Evolutionary conservation across 2,113 vertebrate species (phyloP).

Genomic region (Catharus bicknelli): DNA sequence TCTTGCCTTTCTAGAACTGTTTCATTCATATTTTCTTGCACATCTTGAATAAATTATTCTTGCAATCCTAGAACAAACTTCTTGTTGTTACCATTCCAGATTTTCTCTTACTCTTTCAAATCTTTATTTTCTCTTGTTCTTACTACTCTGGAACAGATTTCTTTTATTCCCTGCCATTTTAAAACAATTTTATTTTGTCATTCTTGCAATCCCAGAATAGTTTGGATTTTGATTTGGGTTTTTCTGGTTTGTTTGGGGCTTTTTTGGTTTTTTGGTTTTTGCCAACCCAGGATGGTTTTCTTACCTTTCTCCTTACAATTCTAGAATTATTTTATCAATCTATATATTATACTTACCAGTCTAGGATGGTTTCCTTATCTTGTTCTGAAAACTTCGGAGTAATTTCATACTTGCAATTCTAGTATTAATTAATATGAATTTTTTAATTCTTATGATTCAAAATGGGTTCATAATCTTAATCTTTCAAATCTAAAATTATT

Average conservation of each 20-base stretch:
- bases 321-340: not conserved
- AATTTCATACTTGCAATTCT: accelerated
- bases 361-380: not conserved
- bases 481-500: not conserved
- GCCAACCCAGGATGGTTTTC: not conserved
- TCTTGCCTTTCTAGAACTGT: not conserved
- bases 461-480: not conserved
- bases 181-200: not conserved
- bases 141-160: not conserved
- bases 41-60: not conserved
- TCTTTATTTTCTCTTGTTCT: not conserved
- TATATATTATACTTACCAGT: not conserved
- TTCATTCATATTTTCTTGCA: not conserved
- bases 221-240: not conserved
- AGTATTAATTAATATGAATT: not conserved
- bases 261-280: not conserved
- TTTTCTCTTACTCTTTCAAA: not conserved
- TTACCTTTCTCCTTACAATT: not conserved
- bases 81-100: too few relatives aligned
- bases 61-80: not conserved
- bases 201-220: not conserved
- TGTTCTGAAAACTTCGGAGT: not conserved
- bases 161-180: not conserved
- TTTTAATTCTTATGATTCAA: not conserved
- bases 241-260: not conserved